Percentiles rank a stretch among this genome's conserved stretches.
These are phyloP conservation scores for Auanema sp. DNA, from an alignment of 2,888 invertebrate species.

Conservation along the genomic window DNA sequence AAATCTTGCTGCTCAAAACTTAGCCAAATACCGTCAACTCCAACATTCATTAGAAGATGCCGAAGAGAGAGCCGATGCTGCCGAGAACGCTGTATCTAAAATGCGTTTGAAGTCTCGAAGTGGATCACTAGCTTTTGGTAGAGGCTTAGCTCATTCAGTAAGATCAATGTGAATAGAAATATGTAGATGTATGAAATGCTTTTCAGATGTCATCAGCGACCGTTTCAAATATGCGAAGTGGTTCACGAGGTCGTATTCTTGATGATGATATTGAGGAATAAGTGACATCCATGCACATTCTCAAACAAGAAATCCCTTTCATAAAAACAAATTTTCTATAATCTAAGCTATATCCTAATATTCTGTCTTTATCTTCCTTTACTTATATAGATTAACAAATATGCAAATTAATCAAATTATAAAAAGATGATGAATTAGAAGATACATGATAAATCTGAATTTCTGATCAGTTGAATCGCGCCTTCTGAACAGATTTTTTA, in stretches of 20 bases:
- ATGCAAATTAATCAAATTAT: too few species aligned
- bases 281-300: not conserved
- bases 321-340: too few species aligned
- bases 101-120: slow-evolving; percentile 65
- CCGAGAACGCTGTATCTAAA: slow-evolving; percentile 67
- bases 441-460: too few species aligned
- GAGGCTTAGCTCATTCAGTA: slow-evolving; percentile 50
- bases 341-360: too few species aligned
- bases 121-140: slow-evolving; percentile 41
- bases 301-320: not conserved
- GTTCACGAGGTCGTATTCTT: slow-evolving; percentile 40
- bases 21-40: slow-evolving; percentile 69
- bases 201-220: slow-evolving; percentile 21
- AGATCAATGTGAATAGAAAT: not conserved
- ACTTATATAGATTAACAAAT: too few species aligned
- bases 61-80: slow-evolving; percentile 66
- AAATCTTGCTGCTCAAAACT: slow-evolving; percentile 68
- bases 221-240: slow-evolving; percentile 16
- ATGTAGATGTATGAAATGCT: not conserved
- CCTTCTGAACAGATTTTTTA: too few species aligned
- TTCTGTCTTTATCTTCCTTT: too few species aligned
- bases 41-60: slow-evolving; percentile 67
- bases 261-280: slow-evolving; percentile 48
- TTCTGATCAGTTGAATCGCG: too few species aligned
- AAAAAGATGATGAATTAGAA: too few species aligned